Conservation (phyloP, 1,140 invertebrate genomes). For the Arion vulgaris region DNA sequence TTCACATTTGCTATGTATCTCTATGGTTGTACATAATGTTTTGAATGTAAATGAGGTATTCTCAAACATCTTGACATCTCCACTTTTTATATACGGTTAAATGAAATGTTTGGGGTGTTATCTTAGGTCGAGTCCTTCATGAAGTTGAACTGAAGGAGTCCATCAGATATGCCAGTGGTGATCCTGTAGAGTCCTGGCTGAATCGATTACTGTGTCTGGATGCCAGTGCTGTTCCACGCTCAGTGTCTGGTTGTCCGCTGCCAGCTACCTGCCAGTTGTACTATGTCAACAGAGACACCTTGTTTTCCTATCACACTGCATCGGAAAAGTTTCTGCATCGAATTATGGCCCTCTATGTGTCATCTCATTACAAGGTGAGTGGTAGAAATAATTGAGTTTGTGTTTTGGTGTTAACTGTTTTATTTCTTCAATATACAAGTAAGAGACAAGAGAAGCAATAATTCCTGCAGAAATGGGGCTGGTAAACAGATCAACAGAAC, state of each 20-base stretch:
- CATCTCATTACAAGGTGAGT: conserved; percentile 94
- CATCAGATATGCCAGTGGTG: conserved; percentile 92
- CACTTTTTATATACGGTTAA: too few species aligned
- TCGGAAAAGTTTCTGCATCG: conserved; percentile 95
- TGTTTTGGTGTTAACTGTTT: too few species aligned
- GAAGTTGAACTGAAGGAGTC: conserved; percentile 86
- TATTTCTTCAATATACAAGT: too few species aligned
- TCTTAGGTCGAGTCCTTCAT: conserved; percentile 71
- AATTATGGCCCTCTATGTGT: conserved; percentile 93
- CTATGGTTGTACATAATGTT: too few species aligned
- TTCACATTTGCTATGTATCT: too few species aligned
- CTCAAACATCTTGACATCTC: too few species aligned
- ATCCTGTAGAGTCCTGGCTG: conserved; percentile 93
- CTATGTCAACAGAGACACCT: conserved; percentile 86
- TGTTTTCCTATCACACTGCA: conserved; percentile 97
- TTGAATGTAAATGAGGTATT: too few species aligned
- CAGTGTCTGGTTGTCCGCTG: conserved; percentile 86
- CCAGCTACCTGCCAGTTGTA: conserved; percentile 91
- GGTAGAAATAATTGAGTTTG: neutral
- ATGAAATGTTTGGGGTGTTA: neutral
- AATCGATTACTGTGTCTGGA: conserved; percentile 93
- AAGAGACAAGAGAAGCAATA: too few species aligned
- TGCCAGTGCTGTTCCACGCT: conserved; percentile 74
- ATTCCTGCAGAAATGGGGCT: too few species aligned
- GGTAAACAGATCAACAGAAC: too few species aligned